phyloP scores from a whole-genome alignment of 2,888 invertebrate species.

The Dicroscelio sp. region DNA sequence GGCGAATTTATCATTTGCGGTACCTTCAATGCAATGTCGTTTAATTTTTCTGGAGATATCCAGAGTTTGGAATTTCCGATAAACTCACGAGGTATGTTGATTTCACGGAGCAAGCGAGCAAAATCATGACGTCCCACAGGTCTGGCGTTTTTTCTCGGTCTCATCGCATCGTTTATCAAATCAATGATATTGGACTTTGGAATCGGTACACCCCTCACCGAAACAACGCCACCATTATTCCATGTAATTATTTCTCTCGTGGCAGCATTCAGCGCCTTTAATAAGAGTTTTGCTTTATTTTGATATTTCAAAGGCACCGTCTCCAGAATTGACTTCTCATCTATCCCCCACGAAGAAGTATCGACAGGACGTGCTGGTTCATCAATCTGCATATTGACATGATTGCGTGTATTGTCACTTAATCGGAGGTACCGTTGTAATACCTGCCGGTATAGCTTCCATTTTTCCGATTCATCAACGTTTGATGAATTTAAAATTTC shows the following conservation, averaged over 20 bases:
- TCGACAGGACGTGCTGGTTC: background rate
- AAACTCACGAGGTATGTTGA: conserved; percentile 20
- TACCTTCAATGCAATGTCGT: too few relatives aligned
- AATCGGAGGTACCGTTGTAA: background rate
- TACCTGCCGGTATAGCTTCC: conserved; percentile 31
- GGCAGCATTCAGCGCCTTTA: background rate
- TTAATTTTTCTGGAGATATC: background rate
- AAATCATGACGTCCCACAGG: background rate
- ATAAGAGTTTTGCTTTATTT: background rate
- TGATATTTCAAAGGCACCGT: background rate
- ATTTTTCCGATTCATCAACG: conserved; percentile 67
- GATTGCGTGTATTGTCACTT: background rate
- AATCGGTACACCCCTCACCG: background rate
- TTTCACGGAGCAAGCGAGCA: background rate
- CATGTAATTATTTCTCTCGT: background rate
- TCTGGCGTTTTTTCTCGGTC: background rate
- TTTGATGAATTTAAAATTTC: conserved; percentile 62
- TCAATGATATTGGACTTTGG: background rate
- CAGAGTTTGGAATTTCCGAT: conserved; percentile 6
- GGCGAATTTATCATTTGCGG: too few relatives aligned
- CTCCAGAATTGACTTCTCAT: too few relatives aligned
- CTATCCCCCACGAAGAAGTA: too few relatives aligned
- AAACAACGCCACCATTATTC: background rate
- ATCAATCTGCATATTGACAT: background rate
- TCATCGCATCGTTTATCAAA: conserved; percentile 18